Percentiles rank a stretch among this genome's conserved stretches.
phyloP scores from a whole-genome alignment of 2,888 invertebrate genomes.

The Oasisia sp. region DNA sequence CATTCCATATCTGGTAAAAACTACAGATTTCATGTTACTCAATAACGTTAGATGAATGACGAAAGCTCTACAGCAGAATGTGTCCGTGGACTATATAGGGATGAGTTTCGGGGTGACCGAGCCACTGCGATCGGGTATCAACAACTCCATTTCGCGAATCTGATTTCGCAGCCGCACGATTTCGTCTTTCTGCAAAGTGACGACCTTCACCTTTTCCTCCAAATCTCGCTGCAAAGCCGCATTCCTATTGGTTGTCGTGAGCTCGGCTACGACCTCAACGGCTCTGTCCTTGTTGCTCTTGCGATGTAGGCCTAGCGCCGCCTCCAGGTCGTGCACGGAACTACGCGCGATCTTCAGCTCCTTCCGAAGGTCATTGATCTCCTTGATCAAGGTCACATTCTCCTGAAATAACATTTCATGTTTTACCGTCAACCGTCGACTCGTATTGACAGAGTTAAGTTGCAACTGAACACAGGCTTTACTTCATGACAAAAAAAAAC shows the following conservation, averaged over 20 bases:
- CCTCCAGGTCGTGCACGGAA: conserved; percentile 79
- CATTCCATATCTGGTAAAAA: background rate
- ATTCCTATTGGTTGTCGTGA: conserved; percentile 68
- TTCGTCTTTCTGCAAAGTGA: conserved; percentile 67
- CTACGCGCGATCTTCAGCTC: conserved; percentile 76
- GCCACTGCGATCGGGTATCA: conserved; percentile 45
- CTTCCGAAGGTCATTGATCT: conserved; percentile 80
- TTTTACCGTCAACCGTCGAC: background rate
- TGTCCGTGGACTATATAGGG: background rate
- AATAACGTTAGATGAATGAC: background rate
- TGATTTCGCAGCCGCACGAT: conserved; percentile 64
- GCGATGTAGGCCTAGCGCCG: conserved; percentile 65
- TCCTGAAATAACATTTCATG: conserved; percentile 69
- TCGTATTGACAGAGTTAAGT: conserved; percentile 43
- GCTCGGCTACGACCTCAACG: conserved; percentile 48
- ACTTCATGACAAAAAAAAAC: background rate
- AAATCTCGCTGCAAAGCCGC: conserved; percentile 74
- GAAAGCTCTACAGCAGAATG: background rate
- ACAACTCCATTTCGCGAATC: conserved; percentile 49
- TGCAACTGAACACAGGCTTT: background rate
- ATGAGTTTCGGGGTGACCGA: conserved; percentile 40
- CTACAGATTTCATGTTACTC: background rate
- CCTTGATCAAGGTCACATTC: conserved; percentile 80
- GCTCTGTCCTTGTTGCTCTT: conserved; percentile 53
- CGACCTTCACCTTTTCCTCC: conserved; percentile 68